These are phyloP conservation scores for Kradibia gibbosae DNA, from an alignment of 1,140 invertebrate species.

Conservation along the genomic window DNA sequence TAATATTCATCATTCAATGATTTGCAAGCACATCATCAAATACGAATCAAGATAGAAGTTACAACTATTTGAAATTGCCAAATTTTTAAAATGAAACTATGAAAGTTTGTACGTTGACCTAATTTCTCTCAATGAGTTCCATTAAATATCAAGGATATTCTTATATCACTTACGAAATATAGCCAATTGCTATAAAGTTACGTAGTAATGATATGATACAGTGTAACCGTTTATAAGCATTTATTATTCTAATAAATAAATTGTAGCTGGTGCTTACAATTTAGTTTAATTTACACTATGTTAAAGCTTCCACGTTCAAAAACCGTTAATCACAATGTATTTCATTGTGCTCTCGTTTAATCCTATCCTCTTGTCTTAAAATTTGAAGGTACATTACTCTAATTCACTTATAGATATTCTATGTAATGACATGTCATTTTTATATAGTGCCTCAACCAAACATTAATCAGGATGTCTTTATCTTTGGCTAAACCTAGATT, in stretches of 20 bases:
- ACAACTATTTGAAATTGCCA: too few relatives aligned
- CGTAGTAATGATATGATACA: too few relatives aligned
- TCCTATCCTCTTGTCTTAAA: background rate
- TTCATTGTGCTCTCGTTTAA: background rate
- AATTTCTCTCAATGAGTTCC: too few relatives aligned
- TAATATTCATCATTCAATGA: too few relatives aligned
- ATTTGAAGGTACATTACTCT: background rate
- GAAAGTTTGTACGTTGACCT: too few relatives aligned
- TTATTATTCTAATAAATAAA: background rate
- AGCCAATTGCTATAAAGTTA: too few relatives aligned
- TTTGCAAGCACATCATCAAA: too few relatives aligned
- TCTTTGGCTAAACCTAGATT: background rate
- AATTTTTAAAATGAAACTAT: too few relatives aligned
- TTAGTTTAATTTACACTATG: background rate
- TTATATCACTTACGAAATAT: too few relatives aligned
- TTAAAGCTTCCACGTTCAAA: background rate
- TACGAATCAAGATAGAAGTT: too few relatives aligned
- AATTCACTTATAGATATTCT: background rate
- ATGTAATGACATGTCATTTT: background rate
- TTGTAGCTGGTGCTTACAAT: background rate
- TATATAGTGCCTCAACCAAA: background rate
- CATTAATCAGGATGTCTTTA: background rate
- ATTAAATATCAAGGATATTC: too few relatives aligned
- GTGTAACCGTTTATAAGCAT: too few relatives aligned
- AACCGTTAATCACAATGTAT: background rate